These are phyloP conservation scores for Sylvicapra grimmia DNA, from an alignment of 2,113 vertebrate genomes.

Conservation along the genomic window DNA sequence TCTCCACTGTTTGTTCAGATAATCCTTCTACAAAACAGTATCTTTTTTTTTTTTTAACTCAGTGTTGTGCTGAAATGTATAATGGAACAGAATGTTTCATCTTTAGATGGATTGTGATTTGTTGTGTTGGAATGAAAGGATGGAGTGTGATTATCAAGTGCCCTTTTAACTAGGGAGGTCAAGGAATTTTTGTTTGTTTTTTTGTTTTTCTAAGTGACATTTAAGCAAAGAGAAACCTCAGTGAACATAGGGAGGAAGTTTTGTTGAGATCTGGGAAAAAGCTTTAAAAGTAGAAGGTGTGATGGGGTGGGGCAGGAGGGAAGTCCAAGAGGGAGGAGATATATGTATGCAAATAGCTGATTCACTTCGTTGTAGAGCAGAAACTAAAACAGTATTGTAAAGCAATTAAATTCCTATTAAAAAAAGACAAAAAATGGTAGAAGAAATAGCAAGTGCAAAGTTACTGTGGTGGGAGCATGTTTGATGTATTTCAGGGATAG, in stretches of 20 bases:
- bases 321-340: not conserved
- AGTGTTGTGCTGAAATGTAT: not conserved
- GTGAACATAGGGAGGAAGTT: not conserved
- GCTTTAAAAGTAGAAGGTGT: not conserved
- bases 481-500: not conserved
- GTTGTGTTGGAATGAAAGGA: not conserved
- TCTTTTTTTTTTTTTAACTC: not conserved
- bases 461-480: not conserved
- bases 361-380: not conserved
- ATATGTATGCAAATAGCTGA: not conserved
- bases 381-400: not conserved
- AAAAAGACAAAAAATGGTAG: not conserved
- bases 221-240: not conserved
- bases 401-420: not conserved
- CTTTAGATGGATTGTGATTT: not conserved
- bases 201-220: not conserved
- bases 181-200: not conserved
- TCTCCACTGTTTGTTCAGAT: not conserved
- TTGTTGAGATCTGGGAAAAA: not conserved
- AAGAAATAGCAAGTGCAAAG: not conserved
- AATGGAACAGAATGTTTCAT: not conserved
- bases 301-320: not conserved
- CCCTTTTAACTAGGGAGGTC: not conserved
- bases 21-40: not conserved
- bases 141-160: not conserved